Conservation (phyloP, 1,140 invertebrate genomes). For the Tetramorium simillimum region DNA sequence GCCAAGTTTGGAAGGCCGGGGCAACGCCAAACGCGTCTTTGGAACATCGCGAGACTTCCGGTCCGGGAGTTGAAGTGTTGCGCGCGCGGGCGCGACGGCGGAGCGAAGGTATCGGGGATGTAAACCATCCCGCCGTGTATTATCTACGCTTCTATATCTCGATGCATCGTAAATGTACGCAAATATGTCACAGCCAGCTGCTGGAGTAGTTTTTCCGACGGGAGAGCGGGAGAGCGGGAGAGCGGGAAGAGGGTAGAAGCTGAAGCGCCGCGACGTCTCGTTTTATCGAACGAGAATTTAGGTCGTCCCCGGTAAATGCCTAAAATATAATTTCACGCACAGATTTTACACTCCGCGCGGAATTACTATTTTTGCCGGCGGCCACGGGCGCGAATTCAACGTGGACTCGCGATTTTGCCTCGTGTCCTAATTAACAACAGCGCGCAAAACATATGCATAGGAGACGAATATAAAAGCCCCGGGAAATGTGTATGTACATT, state of each 20-base stretch:
- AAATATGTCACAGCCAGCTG: constrained; percentile 58
- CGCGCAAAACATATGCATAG: constrained; percentile 4
- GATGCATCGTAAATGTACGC: constrained; percentile 39
- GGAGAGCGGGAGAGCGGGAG: background rate
- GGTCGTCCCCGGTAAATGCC: constrained; percentile 34
- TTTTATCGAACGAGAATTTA: constrained; percentile 43
- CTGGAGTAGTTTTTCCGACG: background rate
- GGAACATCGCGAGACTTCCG: constrained; percentile 30
- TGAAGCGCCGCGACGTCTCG: constrained; percentile 8
- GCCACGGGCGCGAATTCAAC: background rate
- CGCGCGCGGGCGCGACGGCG: background rate
- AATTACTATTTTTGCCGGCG: constrained; percentile 45
- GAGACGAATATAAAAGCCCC: constrained; percentile 34
- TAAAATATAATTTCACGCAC: constrained; percentile 47
- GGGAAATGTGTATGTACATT: background rate
- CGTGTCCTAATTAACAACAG: constrained; percentile 47
- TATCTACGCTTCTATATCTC: constrained; percentile 10
- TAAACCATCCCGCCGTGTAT: constrained; percentile 26
- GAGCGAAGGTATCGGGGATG: background rate
- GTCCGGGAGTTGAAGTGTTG: background rate
- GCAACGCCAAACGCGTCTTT: constrained; percentile 37
- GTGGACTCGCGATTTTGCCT: constrained; percentile 10
- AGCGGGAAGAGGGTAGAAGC: background rate
- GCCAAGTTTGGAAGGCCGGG: constrained; percentile 24
- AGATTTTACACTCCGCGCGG: constrained; percentile 19